A percentile compares a stretch with the other conserved stretches of the same genome.
Evolutionary conservation across 2,888 invertebrate species (phyloP).

Genomic region (Eupithecia vulgata): DNA sequence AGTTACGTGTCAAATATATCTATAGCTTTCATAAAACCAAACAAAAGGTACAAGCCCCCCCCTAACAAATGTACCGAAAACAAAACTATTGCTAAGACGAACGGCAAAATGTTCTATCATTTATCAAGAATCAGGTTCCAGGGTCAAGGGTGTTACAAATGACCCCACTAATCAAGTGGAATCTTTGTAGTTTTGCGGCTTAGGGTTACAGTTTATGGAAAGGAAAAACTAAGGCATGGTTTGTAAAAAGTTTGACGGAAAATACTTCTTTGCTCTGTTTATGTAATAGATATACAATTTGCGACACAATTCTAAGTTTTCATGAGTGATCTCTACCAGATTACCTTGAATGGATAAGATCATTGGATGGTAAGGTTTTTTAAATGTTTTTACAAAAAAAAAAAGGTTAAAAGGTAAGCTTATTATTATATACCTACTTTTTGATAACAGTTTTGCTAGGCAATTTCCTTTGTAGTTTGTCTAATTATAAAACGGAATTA

Average conservation of each 20-base stretch:
- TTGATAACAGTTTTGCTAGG: neutral
- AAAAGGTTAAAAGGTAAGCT: neutral
- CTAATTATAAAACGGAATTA: neutral
- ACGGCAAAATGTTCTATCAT: constrained; percentile 51
- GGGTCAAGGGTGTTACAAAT: constrained; percentile 58
- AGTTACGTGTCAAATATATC: neutral
- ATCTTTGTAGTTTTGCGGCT: constrained; percentile 30
- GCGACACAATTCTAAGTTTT: no score
- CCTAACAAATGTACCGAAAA: constrained; percentile 26
- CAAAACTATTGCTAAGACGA: constrained; percentile 49
- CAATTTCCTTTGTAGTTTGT: neutral
- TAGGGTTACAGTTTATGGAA: constrained; percentile 8
- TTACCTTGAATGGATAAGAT: no score
- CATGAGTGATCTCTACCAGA: no score
- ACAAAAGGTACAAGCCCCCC: neutral
- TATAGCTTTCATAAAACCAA: neutral
- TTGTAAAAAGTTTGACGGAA: neutral
- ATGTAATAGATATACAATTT: no score
- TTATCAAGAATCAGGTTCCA: constrained; percentile 49
- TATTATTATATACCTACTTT: no score
- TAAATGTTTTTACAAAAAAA: no score
- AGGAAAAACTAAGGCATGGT: constrained; percentile 6
- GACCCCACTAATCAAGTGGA: constrained; percentile 57
- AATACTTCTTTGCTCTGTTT: no score
- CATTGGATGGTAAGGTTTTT: no score